Conservation (phyloP, 2,113 vertebrate species). For the Polypterus senegalus region DNA sequence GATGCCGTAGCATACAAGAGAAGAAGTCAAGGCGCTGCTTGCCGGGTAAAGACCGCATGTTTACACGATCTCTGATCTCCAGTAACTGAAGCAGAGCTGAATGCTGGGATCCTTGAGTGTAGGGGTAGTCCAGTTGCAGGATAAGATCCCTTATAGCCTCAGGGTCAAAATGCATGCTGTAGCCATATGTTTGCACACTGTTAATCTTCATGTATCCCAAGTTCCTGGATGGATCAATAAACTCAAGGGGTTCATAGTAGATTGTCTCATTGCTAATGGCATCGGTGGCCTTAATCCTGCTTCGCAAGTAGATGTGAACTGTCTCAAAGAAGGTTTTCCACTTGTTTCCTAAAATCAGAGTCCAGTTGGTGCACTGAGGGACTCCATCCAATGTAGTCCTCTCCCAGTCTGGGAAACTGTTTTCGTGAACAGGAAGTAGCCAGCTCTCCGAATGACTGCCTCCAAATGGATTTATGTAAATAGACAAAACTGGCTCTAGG, state of each 20-base stretch:
- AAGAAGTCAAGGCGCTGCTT: constrained; percentile 79
- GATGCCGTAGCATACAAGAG: constrained; percentile 83
- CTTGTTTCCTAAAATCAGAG: constrained; percentile 81
- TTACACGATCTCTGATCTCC: constrained; percentile 86
- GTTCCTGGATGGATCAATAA: constrained; percentile 65
- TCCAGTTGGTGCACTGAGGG: constrained; percentile 94
- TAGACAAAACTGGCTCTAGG: constrained; percentile 77
- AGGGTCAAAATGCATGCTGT: constrained; percentile 89
- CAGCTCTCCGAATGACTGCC: constrained; percentile 97
- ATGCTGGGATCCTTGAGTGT: constrained; percentile 91
- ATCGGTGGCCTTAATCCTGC: constrained; percentile 65
- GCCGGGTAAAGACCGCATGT: constrained; percentile 83
- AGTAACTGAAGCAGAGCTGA: constrained; percentile 84
- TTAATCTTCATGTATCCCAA: constrained; percentile 92
- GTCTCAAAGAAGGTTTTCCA: constrained; percentile 98
- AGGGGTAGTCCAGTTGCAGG: constrained; percentile 90
- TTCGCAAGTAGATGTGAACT: constrained; percentile 88
- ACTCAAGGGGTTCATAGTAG: constrained; percentile 68
- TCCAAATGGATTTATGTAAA: constrained; percentile 93
- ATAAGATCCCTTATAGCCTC: constrained; percentile 94
- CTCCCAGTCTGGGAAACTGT: constrained; percentile 85
- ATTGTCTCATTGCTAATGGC: constrained; percentile 58
- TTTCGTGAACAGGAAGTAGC: constrained; percentile 84
- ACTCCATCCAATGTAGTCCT: constrained; percentile 76
- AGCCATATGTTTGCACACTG: constrained; percentile 87